These are phyloP conservation scores for Antigone vipio DNA, from an alignment of 2,113 vertebrate species.

Conservation along the genomic window DNA sequence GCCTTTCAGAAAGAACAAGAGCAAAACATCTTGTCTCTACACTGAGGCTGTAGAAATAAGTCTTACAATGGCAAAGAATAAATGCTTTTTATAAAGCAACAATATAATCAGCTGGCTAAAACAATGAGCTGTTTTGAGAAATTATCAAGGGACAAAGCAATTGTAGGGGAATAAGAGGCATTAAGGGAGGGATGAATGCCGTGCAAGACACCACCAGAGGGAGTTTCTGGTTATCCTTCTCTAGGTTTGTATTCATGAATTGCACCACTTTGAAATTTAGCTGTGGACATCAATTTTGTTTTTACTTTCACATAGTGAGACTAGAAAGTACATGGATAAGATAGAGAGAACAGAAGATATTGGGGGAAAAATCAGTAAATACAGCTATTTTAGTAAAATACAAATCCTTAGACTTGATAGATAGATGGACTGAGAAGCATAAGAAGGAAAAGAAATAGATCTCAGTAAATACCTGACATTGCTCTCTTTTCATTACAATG, in stretches of 20 bases:
- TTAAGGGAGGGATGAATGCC: not conserved
- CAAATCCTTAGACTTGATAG: not conserved
- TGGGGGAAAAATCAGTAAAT: not conserved
- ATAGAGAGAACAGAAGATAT: not conserved
- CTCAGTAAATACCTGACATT: not conserved
- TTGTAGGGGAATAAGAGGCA: not conserved
- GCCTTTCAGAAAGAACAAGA: not conserved
- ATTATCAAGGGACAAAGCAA: not conserved
- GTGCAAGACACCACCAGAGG: not conserved
- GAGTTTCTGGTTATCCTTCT: not conserved
- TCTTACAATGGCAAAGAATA: not conserved
- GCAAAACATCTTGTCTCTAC: not conserved
- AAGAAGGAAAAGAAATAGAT: not conserved
- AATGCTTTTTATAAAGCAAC: not conserved
- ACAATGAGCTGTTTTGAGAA: slow-evolving; percentile 14
- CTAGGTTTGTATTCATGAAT: not conserved
- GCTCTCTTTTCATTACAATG: not conserved
- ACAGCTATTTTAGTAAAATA: not conserved
- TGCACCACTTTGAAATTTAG: not conserved
- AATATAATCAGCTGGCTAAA: slow-evolving; percentile 7
- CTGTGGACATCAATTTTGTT: not conserved
- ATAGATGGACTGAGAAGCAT: not conserved
- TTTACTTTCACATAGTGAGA: not conserved
- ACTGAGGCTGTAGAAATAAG: not conserved
- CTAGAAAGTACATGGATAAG: not conserved